Evolutionary conservation across 2,888 invertebrate species (phyloP).

Genomic region (Agonopterix heracliana): DNA sequence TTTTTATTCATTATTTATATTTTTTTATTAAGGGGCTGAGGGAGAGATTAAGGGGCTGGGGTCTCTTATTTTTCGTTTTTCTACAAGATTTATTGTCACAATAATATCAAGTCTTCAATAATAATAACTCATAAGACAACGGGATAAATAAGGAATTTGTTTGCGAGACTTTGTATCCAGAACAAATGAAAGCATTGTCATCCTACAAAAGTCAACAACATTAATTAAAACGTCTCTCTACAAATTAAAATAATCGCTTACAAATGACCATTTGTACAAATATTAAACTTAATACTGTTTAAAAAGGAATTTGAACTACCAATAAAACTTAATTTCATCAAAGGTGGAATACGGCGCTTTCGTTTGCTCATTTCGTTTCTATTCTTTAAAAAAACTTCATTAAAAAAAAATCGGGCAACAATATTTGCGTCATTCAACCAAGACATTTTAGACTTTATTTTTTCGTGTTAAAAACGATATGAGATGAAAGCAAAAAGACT

Average conservation of each 20-base stretch:
- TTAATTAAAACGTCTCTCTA: not conserved
- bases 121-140: too few species aligned
- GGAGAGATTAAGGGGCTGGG: too few species aligned
- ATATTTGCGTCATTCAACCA: not conserved
- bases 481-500: not conserved
- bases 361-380: constrained; percentile 13
- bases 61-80: too few species aligned
- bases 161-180: too few species aligned
- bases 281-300: constrained; percentile 13
- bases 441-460: not conserved
- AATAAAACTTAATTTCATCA: constrained; percentile 13
- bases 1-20: too few species aligned
- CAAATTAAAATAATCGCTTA: constrained; percentile 17
- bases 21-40: too few species aligned
- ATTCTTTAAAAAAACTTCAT: constrained; percentile 14
- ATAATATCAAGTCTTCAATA: too few species aligned
- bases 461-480: not conserved
- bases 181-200: too few species aligned
- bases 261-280: constrained; percentile 32
- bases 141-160: too few species aligned
- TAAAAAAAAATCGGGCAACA: constrained; percentile 1
- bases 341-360: constrained; percentile 14
- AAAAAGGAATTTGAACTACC: constrained; percentile 7
- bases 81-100: too few species aligned
- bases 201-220: too few species aligned